A percentile compares a stretch with the other conserved stretches of the same genome.
phyloP scores from a whole-genome alignment of 2,888 invertebrate genomes.

The Hirtodrosophila confusa region DNA sequence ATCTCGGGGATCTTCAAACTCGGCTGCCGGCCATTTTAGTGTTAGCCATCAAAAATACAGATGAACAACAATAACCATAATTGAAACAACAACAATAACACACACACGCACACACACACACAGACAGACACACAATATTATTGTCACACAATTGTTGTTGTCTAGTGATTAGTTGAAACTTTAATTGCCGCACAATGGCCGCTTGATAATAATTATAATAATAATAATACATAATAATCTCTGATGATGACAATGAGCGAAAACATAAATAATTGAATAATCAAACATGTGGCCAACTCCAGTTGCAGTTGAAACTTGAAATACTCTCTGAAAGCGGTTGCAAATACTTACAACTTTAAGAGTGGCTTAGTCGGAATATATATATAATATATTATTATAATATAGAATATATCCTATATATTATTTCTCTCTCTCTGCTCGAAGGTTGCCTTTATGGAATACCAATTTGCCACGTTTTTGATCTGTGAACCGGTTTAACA shows the following conservation, averaged over 20 bases:
- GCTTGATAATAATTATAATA: constrained; percentile 51
- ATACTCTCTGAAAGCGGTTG: constrained; percentile 3
- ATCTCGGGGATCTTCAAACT: constrained; percentile 47
- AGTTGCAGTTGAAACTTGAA: constrained; percentile 1
- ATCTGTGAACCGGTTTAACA: too few relatives aligned
- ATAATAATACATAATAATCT: constrained; percentile 37
- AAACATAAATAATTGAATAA: constrained; percentile 49
- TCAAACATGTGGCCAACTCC: constrained; percentile 24
- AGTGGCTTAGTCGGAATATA: too few relatives aligned
- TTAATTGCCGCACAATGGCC: constrained; percentile 76
- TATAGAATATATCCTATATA: neutral
- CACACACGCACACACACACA: constrained; percentile 1
- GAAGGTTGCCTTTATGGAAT: too few relatives aligned
- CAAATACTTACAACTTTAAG: neutral
- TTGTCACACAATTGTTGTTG: constrained; percentile 71
- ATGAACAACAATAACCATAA: constrained; percentile 21
- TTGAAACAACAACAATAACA: constrained; percentile 4
- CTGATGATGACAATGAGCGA: constrained; percentile 34
- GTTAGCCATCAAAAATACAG: constrained; percentile 28
- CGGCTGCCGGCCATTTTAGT: constrained; percentile 50
- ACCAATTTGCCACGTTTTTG: too few relatives aligned
- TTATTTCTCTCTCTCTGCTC: too few relatives aligned
- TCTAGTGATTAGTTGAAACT: constrained; percentile 70
- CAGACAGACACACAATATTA: constrained; percentile 59
- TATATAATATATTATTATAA: neutral